phyloP scores from a whole-genome alignment of 1,140 invertebrate species.

The Drosophila melanica region DNA sequence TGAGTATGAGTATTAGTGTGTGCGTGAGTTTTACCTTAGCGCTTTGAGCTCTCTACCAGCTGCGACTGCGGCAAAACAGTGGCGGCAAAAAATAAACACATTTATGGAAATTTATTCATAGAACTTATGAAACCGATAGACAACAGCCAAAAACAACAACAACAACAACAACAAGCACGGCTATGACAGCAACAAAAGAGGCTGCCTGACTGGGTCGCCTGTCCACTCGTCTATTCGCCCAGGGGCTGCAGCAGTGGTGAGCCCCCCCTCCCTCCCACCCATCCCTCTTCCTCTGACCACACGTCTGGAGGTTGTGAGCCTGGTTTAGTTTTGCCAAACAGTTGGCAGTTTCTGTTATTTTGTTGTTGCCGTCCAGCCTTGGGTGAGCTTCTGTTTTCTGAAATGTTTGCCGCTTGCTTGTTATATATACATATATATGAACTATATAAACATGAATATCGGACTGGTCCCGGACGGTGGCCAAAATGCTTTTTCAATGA shows the following conservation, averaged over 20 bases:
- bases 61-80: slow-evolving; percentile 58
- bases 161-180: slow-evolving; percentile 35
- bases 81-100: slow-evolving; percentile 74
- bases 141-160: slow-evolving; percentile 70
- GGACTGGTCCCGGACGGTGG: slow-evolving; percentile 43
- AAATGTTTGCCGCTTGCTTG: slow-evolving; percentile 61
- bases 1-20: slow-evolving; percentile 26
- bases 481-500: slow-evolving; percentile 52
- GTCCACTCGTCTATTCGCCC: slow-evolving; percentile 41
- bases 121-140: slow-evolving; percentile 82
- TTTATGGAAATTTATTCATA: slow-evolving; percentile 84
- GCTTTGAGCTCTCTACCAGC: slow-evolving; percentile 65
- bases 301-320: slow-evolving; percentile 72
- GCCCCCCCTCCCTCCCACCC: neutral
- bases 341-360: slow-evolving; percentile 52
- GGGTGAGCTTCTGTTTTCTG: slow-evolving; percentile 48
- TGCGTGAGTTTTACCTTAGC: slow-evolving; percentile 35
- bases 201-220: slow-evolving; percentile 73
- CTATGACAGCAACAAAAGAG: slow-evolving; percentile 57
- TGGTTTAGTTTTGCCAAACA: slow-evolving; percentile 78
- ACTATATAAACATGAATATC: slow-evolving; percentile 56
- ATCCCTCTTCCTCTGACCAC: slow-evolving; percentile 19
- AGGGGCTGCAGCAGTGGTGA: slow-evolving; percentile 11
- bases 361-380: slow-evolving; percentile 53
- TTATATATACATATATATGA: slow-evolving; percentile 54